Evolutionary conservation across 2,113 vertebrate genomes (phyloP).

Genomic region (Cairina moschata): DNA sequence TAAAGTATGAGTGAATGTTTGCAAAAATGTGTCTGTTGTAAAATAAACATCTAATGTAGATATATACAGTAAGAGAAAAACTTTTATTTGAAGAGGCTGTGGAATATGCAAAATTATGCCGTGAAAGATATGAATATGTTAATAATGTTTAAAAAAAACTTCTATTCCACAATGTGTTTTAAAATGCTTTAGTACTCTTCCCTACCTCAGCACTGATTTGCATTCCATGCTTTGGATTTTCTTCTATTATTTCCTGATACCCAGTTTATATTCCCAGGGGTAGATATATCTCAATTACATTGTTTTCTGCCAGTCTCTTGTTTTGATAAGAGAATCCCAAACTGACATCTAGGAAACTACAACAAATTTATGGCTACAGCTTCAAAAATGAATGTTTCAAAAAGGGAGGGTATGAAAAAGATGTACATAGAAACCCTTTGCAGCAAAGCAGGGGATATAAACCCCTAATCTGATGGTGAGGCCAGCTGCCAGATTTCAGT

Average conservation of each 20-base stretch:
- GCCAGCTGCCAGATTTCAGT: neutral
- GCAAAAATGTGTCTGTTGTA: neutral
- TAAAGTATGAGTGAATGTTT: neutral
- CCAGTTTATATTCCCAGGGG: neutral
- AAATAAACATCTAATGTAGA: neutral
- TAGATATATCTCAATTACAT: neutral
- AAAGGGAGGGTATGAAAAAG: neutral
- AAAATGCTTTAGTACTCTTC: neutral
- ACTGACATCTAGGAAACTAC: neutral
- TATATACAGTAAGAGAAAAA: neutral
- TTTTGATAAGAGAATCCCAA: neutral
- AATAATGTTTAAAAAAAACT: neutral
- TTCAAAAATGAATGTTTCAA: slow-evolving; percentile 5
- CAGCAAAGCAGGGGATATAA: neutral
- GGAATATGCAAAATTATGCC: neutral
- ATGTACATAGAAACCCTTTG: neutral
- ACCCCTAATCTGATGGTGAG: neutral
- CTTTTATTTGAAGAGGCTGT: neutral
- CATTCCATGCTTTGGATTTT: neutral
- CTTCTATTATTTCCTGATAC: neutral
- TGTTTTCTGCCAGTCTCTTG: neutral
- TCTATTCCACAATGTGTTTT: neutral
- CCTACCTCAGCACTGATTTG: neutral
- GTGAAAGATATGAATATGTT: neutral
- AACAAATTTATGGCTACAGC: neutral